Evolutionary conservation across 2,888 invertebrate species (phyloP), one percentile per base, ranked within the genome.

Genomic region (Tribolium freemani): DNA sequence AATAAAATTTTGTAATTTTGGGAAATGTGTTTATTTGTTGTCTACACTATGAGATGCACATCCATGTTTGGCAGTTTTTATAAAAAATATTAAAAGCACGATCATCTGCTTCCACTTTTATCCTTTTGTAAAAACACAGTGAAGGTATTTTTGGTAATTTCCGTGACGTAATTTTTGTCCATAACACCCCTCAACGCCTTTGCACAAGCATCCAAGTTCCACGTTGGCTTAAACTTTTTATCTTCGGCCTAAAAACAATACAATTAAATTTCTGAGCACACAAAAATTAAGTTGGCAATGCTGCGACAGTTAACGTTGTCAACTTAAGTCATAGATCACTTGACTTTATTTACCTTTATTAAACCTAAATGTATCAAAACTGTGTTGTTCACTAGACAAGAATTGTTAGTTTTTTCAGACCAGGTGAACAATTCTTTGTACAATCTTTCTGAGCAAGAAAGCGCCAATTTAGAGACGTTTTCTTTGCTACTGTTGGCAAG

Each of bases 341-440:
- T 16, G 16, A 16, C 16, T n/a, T n/a, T 16, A 16, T 16, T 16
- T 16, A 94, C 94, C 89, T 95, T 95, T 46, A 94, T 90, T 2
- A 94, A 87, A 0, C 91, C 92, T 9, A 94, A 84, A 58, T 91
- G 90, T 0, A 91, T 88, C 13, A 94, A 86, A 77, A 94, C 83
- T 3, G 88, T 84, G 82, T 94, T 93, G 31, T 92, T 91, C 3
- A 93, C 86, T 11, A 88, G 77, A 76, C 92, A 89, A 4, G 88
- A 82, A 73, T 88, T 85, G 20, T 89, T 86, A 10, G 86, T 86
- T 46, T 88, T 84, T 70, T 88, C 79, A 0, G 90, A 88, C 79
- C 88, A 85, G 3, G 86, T 83, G 79, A 91, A 91, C 69, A 93
- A 82, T 60, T 89, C 87, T 53, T 86, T 84, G 78, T 85, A 91